Evolutionary conservation across 92 coral and sea anemone species (phyloP).

Genomic region (Muricea muricata): DNA sequence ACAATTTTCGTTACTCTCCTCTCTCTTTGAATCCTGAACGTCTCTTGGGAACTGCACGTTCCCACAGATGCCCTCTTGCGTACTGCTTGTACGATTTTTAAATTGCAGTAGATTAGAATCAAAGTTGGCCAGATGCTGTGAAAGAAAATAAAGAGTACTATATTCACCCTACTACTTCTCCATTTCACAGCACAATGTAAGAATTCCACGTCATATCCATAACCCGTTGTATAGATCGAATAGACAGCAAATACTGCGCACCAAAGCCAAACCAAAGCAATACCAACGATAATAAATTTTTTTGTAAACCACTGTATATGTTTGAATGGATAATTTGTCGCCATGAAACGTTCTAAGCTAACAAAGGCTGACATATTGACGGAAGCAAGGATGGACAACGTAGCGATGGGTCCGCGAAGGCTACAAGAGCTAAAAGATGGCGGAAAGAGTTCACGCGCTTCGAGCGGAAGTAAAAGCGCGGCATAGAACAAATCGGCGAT

Average conservation of each 20-base stretch:
- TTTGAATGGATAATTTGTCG: conserved; percentile 9
- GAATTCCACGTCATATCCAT: not conserved
- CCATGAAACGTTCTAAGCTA: not conserved
- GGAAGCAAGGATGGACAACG: not conserved
- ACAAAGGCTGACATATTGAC: not conserved
- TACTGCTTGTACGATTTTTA: not conserved
- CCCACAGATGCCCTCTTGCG: not conserved
- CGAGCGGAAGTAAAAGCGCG: not conserved
- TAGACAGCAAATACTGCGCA: not conserved
- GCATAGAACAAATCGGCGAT: not conserved
- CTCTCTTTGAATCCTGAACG: not conserved
- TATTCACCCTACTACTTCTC: not conserved
- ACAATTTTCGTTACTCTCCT: not conserved
- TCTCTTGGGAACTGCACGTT: not conserved
- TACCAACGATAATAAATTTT: not conserved
- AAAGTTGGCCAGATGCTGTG: not conserved
- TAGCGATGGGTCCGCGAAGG: not conserved
- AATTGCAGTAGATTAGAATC: not conserved
- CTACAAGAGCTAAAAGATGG: not conserved
- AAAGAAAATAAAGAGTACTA: not conserved
- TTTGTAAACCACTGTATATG: conserved; percentile 7
- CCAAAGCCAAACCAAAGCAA: conserved; percentile 9
- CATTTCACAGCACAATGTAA: not conserved
- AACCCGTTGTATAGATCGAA: not conserved
- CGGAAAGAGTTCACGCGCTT: not conserved